Evolutionary conservation across 2,797 vertebrate species (phyloP), one percentile per base, ranked within the genome.

Genomic region (Mus caroli): DNA sequence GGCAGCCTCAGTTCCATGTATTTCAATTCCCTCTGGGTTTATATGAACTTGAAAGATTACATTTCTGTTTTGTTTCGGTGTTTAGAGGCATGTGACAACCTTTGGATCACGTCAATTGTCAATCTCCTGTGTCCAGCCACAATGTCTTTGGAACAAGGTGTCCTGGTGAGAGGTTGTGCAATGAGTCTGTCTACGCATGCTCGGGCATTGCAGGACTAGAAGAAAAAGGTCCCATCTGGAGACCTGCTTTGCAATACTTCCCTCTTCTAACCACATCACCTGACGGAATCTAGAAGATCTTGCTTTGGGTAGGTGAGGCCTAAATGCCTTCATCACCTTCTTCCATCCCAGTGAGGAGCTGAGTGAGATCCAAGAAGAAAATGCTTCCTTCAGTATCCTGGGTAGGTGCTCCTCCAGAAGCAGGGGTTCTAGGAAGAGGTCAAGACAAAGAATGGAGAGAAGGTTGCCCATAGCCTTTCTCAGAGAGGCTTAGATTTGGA

Each of bases 1-100:
- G 46, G 67, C n/a, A 37, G 17, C 10, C 56, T 58, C 2, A 7
- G 14, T 92, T 80, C 28, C 26, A n/a, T 17, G 6, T 50, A 34
- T 73, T 91, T 90, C 19, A 75, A 22, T 90, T 90, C 62, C 54
- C 19, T 52, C 76, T 88, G 78, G 52, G 73, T 31, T 96, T 14
- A 3, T 13, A 31, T 12, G 43, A 84, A 28, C 46, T 77, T 88
- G 60, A 46, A 22, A 79, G 69, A 43, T 76, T 84, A 3, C 34
- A 73, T 60, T 91, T 88, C 71, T 75, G 64, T 80, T 78, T 83
- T 26, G 14, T 76, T 62, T 31, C 24, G 46, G 60, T 26, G 64
- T 3, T 52, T 84, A 19, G 14, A 31, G 10, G 0, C n/a, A 5
- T 80, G 14, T 77, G 52, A 75, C 31, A 87, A 43, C 64, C 13